Evolutionary conservation across 2,113 vertebrate species (phyloP).

Genomic region (Poeciliopsis occidentalis): DNA sequence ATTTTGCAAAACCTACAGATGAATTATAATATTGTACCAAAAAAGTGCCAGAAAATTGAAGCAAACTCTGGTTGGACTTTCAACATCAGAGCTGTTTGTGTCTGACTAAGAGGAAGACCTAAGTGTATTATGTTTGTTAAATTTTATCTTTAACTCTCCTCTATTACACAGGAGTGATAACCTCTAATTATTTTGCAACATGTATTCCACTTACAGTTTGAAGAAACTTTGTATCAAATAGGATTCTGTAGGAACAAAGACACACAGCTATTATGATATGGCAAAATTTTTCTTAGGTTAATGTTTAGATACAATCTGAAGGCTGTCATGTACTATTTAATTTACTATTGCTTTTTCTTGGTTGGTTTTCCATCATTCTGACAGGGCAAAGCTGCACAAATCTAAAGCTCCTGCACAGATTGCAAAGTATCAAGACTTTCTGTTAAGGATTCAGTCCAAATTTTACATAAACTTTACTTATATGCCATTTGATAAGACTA

Average conservation of each 20-base stretch:
- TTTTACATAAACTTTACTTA: neutral
- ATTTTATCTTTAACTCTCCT: conserved; percentile 26
- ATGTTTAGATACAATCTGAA: no score
- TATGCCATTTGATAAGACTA: neutral
- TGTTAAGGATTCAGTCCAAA: neutral
- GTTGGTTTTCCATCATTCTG: neutral
- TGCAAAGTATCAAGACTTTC: neutral
- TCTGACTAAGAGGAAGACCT: conserved; percentile 28
- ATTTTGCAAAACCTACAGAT: neutral
- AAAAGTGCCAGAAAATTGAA: conserved; percentile 18
- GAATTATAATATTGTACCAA: neutral
- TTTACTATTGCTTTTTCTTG: neutral
- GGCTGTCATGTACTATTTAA: no score
- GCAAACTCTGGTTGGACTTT: neutral
- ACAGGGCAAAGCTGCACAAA: neutral
- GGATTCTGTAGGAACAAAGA: neutral
- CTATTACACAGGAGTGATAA: conserved; percentile 1
- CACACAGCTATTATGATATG: neutral
- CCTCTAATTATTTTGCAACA: neutral
- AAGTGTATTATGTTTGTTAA: conserved; percentile 6
- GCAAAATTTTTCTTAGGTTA: no score
- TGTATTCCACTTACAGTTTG: neutral
- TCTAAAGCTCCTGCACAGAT: neutral
- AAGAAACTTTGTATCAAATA: neutral
- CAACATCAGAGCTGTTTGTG: conserved; percentile 1